Evolutionary conservation across 2,888 invertebrate species (phyloP).

Genomic region (Tinea semifulvella): DNA sequence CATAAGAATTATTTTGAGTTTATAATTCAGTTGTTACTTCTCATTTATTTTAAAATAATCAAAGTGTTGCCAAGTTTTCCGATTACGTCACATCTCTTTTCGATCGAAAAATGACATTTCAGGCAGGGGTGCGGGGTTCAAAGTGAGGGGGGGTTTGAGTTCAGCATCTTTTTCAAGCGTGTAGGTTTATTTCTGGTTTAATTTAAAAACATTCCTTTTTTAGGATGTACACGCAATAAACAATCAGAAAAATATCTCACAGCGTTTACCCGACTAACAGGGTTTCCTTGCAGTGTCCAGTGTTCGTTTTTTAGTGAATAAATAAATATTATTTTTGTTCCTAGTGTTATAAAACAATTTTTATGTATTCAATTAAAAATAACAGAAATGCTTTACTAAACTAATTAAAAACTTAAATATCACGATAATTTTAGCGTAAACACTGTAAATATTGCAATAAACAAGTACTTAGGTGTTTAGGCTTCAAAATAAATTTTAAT

Average conservation of each 20-base stretch:
- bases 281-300: background rate
- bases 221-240: slow-evolving; percentile 4
- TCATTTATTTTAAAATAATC: too few relatives aligned
- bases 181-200: background rate
- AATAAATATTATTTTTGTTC: background rate
- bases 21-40: too few relatives aligned
- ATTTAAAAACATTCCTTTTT: background rate
- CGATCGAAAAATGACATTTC: slow-evolving; percentile 54
- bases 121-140: slow-evolving; percentile 33
- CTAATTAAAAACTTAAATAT: background rate
- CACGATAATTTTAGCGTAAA: background rate
- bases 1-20: too few relatives aligned
- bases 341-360: background rate
- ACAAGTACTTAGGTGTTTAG: background rate
- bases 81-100: slow-evolving; percentile 15
- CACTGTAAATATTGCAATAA: background rate
- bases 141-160: slow-evolving; percentile 24
- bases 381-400: background rate
- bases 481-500: background rate
- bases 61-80: background rate
- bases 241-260: background rate
- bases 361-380: background rate
- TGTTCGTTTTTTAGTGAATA: background rate
- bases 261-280: background rate
- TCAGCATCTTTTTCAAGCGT: background rate